Evolutionary conservation across 2,888 invertebrate species (phyloP).

Genomic region (Mythimna impura): DNA sequence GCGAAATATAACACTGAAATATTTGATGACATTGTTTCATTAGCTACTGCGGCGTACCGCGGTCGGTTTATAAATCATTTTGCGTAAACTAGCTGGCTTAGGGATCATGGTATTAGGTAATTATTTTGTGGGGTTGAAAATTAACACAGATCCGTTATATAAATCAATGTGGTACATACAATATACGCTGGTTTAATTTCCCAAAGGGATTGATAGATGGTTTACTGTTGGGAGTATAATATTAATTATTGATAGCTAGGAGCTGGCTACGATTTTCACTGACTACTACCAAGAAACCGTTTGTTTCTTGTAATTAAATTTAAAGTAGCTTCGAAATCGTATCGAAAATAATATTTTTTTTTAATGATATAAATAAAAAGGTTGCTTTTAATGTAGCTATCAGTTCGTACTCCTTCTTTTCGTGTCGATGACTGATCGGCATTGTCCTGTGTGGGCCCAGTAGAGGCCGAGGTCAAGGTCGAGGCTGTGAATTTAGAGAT

Average conservation of each 20-base stretch:
- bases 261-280: neutral
- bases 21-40: constrained; percentile 52
- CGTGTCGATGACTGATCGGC: no score
- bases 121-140: constrained; percentile 13
- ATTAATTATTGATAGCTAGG: constrained; percentile 3
- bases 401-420: no score
- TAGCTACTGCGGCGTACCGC: constrained; percentile 32
- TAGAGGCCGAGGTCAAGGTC: no score
- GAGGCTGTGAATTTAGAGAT: no score
- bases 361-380: no score
- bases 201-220: constrained; percentile 9
- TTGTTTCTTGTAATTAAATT: neutral
- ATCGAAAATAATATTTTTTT: neutral
- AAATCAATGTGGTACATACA: constrained; percentile 8
- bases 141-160: constrained; percentile 1
- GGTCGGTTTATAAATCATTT: constrained; percentile 31
- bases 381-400: no score
- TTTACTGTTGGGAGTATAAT: constrained; percentile 1
- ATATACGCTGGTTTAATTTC: constrained; percentile 22
- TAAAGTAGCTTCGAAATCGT: neutral
- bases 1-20: constrained; percentile 36
- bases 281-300: no score
- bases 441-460: no score
- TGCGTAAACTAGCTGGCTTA: constrained; percentile 21
- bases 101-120: constrained; percentile 14